Percentiles rank a stretch among this genome's conserved stretches.
These are phyloP conservation scores for Brachyopa scutellaris DNA, from an alignment of 2,888 invertebrate genomes.

Conservation along the genomic window DNA sequence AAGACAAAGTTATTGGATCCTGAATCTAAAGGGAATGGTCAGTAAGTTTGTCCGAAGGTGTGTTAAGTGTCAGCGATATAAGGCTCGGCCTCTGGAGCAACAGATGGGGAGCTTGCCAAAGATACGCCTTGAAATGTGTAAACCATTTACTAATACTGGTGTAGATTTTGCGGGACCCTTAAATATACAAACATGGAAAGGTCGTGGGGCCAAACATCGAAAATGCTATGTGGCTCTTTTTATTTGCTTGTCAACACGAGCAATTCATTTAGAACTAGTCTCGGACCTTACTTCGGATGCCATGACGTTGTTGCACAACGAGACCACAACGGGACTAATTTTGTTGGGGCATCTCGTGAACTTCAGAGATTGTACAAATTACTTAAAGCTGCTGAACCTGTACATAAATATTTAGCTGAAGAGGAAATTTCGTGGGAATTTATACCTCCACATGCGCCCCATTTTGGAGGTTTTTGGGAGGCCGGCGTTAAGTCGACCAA, in stretches of 20 bases:
- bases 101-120: slow-evolving; percentile 1
- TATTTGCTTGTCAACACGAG: too few relatives aligned
- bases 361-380: neutral
- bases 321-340: slow-evolving; percentile 15
- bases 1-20: neutral
- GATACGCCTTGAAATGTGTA: neutral
- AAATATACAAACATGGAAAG: neutral
- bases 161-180: slow-evolving; percentile 3
- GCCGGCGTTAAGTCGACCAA: too few relatives aligned
- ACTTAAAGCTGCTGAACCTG: neutral
- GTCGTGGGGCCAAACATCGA: slow-evolving; percentile 5
- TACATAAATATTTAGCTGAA: neutral
- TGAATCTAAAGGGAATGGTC: too few relatives aligned
- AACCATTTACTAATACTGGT: slow-evolving; percentile 7
- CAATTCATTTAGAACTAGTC: slow-evolving; percentile 11
- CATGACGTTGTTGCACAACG: neutral
- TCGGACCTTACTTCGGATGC: slow-evolving; percentile 2
- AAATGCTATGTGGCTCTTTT: slow-evolving; percentile 8
- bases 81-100: slow-evolving; percentile 3
- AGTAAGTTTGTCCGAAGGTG: neutral
- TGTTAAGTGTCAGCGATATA: slow-evolving; percentile 12
- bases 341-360: slow-evolving; percentile 8
- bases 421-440: too few relatives aligned
- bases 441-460: too few relatives aligned
- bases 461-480: too few relatives aligned